Evolutionary conservation across 2,888 invertebrate species (phyloP).

Genomic region (Margaritifera margaritifera): DNA sequence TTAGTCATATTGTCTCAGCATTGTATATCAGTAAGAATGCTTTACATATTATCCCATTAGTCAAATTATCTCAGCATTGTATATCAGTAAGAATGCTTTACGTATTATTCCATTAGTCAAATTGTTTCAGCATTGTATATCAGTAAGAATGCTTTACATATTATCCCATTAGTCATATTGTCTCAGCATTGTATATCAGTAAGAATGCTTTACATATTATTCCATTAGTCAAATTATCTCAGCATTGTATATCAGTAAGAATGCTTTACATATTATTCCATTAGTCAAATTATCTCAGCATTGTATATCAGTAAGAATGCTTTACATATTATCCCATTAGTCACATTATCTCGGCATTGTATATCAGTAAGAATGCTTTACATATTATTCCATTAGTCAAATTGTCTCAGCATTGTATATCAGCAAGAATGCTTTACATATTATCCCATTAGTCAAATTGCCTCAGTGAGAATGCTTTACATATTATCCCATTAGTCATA

Average conservation of each 20-base stretch:
- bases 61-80: slow-evolving; percentile 71
- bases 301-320: slow-evolving; percentile 77
- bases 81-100: slow-evolving; percentile 75
- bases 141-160: slow-evolving; percentile 72
- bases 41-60: slow-evolving; percentile 1
- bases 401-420: slow-evolving; percentile 75
- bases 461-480: slow-evolving; percentile 72
- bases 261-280: slow-evolving; percentile 1
- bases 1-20: slow-evolving; percentile 31
- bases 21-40: slow-evolving; percentile 77
- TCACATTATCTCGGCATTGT: slow-evolving; percentile 70
- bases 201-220: slow-evolving; percentile 41
- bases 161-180: slow-evolving; percentile 3
- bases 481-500: slow-evolving; percentile 4
- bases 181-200: slow-evolving; percentile 77
- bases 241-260: slow-evolving; percentile 78
- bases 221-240: neutral
- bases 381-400: neutral
- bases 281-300: slow-evolving; percentile 31
- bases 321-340: slow-evolving; percentile 1
- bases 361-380: slow-evolving; percentile 75
- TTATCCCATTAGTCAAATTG: slow-evolving; percentile 3
- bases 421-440: slow-evolving; percentile 72
- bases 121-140: slow-evolving; percentile 75
- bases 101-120: neutral